phyloP scores from a whole-genome alignment of 2,113 vertebrate genomes.

The Sarotherodon lohbergeri region DNA sequence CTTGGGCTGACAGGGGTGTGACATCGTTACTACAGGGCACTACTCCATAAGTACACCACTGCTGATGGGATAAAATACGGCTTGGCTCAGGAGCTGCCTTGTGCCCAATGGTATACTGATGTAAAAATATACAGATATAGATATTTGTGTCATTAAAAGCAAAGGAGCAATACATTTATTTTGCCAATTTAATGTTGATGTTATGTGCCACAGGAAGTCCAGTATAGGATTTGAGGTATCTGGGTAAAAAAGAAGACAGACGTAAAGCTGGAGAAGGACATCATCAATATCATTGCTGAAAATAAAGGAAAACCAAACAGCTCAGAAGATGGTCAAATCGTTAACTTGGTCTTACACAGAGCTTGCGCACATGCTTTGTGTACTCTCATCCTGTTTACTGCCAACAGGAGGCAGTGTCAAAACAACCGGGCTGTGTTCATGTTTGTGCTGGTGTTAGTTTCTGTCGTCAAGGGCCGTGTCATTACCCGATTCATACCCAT shows the following conservation, averaged over 20 bases:
- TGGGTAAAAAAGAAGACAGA: not conserved
- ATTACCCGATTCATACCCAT: not conserved
- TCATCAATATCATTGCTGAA: not conserved
- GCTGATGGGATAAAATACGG: not conserved
- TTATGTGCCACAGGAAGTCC: not conserved
- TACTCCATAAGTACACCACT: conserved; percentile 4
- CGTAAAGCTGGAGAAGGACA: not conserved
- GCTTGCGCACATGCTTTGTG: not conserved
- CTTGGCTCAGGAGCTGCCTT: not conserved
- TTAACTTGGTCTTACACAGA: not conserved
- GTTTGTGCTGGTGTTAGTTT: not conserved
- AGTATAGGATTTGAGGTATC: not conserved
- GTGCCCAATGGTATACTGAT: not conserved
- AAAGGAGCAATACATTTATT: not conserved
- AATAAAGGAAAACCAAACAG: not conserved
- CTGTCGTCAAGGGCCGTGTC: not conserved
- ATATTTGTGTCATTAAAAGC: not conserved
- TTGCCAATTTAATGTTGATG: not conserved
- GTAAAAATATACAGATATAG: not conserved
- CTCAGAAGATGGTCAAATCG: not conserved
- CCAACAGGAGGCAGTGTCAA: not conserved
- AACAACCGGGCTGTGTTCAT: not conserved
- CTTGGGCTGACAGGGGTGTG: conserved; percentile 35
- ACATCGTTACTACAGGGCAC: conserved; percentile 40
- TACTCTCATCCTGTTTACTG: not conserved